These are phyloP conservation scores for Semaprochilodus insignis DNA, from an alignment of 2,797 vertebrate genomes.

Conservation along the genomic window DNA sequence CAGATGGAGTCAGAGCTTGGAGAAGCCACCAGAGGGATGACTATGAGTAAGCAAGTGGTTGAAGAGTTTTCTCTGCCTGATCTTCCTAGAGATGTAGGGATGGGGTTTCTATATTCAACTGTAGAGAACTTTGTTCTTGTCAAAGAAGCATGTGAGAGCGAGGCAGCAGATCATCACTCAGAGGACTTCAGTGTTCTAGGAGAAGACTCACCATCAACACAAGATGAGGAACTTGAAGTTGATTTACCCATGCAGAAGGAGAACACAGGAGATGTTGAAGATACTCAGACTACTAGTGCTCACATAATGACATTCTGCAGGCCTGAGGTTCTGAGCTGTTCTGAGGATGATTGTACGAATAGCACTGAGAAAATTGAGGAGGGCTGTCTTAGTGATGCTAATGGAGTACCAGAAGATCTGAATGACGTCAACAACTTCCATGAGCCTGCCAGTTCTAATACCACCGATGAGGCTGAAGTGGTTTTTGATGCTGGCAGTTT, in stretches of 20 bases:
- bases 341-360: neutral
- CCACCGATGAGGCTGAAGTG: neutral
- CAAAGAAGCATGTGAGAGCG: neutral
- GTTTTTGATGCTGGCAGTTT: neutral
- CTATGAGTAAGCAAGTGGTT: constrained; percentile 68
- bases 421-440: neutral
- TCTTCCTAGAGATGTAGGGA: constrained; percentile 48
- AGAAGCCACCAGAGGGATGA: constrained; percentile 70
- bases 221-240: constrained; percentile 20
- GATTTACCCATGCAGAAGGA: neutral
- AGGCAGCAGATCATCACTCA: constrained; percentile 22
- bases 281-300: constrained; percentile 1
- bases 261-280: neutral
- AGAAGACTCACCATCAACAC: neutral
- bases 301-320: neutral
- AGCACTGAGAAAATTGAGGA: neutral
- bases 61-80: neutral
- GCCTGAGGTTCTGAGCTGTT: neutral
- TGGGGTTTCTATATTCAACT: neutral
- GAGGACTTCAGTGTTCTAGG: constrained; percentile 3
- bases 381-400: neutral
- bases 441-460: neutral
- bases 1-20: constrained; percentile 69
- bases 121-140: neutral
- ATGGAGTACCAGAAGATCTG: neutral